Conservation (phyloP, 2,113 vertebrate genomes). For the Notothenia coriiceps region DNA sequence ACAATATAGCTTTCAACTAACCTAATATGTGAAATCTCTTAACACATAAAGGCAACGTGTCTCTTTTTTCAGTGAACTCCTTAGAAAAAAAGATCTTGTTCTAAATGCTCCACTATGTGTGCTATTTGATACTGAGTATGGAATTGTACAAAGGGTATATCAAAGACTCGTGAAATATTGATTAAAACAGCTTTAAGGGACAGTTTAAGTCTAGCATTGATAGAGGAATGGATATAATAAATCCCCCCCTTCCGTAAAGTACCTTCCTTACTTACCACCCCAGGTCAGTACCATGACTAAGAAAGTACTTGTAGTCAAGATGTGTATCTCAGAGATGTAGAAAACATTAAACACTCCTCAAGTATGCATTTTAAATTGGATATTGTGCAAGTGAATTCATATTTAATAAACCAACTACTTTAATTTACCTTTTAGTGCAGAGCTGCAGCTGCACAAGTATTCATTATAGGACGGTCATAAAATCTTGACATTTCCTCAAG, state of each 20-base stretch:
- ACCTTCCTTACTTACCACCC: not conserved
- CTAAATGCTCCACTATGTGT: too few species aligned
- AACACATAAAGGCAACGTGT: too few species aligned
- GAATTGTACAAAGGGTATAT: not conserved
- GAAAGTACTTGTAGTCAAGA: not conserved
- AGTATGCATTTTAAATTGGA: constrained; percentile 22
- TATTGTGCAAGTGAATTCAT: constrained; percentile 18
- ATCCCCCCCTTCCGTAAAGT: not conserved
- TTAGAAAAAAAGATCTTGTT: too few species aligned
- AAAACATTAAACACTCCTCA: constrained; percentile 6
- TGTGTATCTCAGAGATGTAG: not conserved
- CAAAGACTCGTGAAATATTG: not conserved
- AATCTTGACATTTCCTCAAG: constrained; percentile 27
- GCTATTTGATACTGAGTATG: not conserved
- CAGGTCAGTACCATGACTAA: not conserved
- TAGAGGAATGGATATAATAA: not conserved
- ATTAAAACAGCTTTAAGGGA: not conserved
- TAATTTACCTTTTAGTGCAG: constrained; percentile 15
- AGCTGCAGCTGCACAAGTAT: not conserved
- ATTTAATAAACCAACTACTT: constrained; percentile 24
- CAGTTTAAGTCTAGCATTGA: not conserved
- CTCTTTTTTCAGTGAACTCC: too few species aligned
- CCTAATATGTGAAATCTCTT: too few species aligned
- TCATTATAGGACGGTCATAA: constrained; percentile 5
- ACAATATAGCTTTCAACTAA: too few species aligned